These are phyloP conservation scores for Pseudomyrmex concolor DNA, from an alignment of 1,140 invertebrate genomes.

Conservation along the genomic window DNA sequence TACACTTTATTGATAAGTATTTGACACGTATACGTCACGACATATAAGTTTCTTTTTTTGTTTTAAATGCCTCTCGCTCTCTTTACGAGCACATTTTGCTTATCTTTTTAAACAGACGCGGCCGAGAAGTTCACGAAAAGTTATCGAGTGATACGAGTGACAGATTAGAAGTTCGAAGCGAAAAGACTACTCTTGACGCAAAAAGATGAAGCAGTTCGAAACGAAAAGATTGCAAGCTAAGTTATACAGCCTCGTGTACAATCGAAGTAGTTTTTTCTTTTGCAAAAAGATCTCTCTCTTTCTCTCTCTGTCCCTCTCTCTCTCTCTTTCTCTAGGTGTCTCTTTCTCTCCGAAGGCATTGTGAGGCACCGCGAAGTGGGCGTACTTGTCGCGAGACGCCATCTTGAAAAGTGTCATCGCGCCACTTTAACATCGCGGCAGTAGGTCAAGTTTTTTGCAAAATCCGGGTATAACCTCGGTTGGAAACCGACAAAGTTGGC, in stretches of 20 bases:
- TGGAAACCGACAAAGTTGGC: slow-evolving; percentile 1
- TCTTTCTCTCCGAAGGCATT: slow-evolving; percentile 10
- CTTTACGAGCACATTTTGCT: neutral
- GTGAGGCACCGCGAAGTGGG: slow-evolving; percentile 16
- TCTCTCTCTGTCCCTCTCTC: too few species aligned
- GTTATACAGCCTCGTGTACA: neutral
- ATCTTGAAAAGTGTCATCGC: slow-evolving; percentile 34
- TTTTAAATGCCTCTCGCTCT: neutral
- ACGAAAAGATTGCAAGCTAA: slow-evolving; percentile 6
- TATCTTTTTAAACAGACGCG: neutral
- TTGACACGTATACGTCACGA: neutral
- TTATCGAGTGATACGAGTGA: neutral
- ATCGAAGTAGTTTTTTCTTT: slow-evolving; percentile 29
- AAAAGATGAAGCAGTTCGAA: slow-evolving; percentile 2
- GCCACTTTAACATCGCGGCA: slow-evolving; percentile 13
- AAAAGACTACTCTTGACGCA: neutral
- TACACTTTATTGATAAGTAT: slow-evolving; percentile 7
- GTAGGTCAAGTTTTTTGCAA: slow-evolving; percentile 45
- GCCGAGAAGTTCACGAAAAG: neutral
- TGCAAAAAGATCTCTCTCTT: neutral
- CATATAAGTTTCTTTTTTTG: neutral
- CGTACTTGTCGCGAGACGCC: slow-evolving; percentile 1
- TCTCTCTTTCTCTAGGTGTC: too few species aligned
- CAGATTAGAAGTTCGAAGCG: slow-evolving; percentile 20
- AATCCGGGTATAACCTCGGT: neutral